Percentiles rank a stretch among this genome's conserved stretches.
Conservation (phyloP, 2,113 vertebrate species). For the Gorsachius goisagi region DNA sequence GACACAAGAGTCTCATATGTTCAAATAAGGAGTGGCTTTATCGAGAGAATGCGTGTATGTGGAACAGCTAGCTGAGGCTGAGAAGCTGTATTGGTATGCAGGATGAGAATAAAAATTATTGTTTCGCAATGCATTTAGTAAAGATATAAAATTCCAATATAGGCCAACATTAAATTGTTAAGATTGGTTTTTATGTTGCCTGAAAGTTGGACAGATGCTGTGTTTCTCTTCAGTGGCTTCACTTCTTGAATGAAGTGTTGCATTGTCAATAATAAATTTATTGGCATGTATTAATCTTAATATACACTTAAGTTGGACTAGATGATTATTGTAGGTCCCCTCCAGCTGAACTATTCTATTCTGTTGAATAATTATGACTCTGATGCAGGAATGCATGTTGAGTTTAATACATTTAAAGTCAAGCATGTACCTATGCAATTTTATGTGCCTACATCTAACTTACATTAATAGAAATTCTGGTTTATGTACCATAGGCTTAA, state of each 20-base stretch:
- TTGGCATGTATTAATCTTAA: background rate
- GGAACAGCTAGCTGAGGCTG: background rate
- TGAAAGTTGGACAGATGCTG: background rate
- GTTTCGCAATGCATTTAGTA: background rate
- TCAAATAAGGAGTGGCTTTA: background rate
- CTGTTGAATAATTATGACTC: background rate
- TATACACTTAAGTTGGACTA: background rate
- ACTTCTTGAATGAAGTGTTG: background rate
- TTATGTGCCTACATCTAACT: background rate
- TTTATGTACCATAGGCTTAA: background rate
- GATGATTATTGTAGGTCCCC: background rate
- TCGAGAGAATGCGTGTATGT: background rate
- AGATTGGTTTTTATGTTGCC: background rate
- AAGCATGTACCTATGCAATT: background rate
- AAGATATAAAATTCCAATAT: background rate
- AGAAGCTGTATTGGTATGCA: background rate
- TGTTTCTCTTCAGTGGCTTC: background rate
- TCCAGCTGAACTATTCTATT: background rate
- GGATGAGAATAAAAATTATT: background rate
- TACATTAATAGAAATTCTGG: background rate
- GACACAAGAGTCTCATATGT: background rate
- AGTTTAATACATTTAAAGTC: background rate
- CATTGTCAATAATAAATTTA: background rate
- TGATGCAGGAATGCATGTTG: background rate
- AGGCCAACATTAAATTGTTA: background rate